These are phyloP conservation scores for Dreissena rostriformis DNA, from an alignment of 1,140 invertebrate species.

Conservation along the genomic window DNA sequence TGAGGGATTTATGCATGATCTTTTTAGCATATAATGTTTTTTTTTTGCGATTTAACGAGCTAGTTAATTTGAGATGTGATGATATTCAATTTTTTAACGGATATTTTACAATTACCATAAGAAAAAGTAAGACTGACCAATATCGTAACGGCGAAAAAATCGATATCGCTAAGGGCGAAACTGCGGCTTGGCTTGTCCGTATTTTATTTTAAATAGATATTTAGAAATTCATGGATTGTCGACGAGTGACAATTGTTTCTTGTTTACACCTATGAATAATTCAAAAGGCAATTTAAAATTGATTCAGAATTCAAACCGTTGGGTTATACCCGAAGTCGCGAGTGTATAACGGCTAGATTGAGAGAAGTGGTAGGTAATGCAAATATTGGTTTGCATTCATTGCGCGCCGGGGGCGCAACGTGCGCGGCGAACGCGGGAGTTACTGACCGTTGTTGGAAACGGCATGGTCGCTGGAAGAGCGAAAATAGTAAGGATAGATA, in stretches of 20 bases:
- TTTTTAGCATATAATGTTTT: slow-evolving; percentile 22
- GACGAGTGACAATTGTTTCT: slow-evolving; percentile 22
- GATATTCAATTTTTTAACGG: slow-evolving; percentile 49
- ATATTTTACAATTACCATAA: slow-evolving; percentile 41
- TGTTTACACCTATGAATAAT: slow-evolving; percentile 56
- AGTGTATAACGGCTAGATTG: slow-evolving; percentile 34
- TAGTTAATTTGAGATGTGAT: slow-evolving; percentile 47
- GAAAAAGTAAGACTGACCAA: slow-evolving; percentile 61
- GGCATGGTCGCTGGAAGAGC: slow-evolving; percentile 56
- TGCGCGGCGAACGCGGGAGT: slow-evolving; percentile 30
- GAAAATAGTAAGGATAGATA: slow-evolving; percentile 49
- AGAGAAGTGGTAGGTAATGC: slow-evolving; percentile 11
- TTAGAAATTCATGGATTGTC: not conserved
- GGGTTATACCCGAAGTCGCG: slow-evolving; percentile 52
- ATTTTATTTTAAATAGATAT: slow-evolving; percentile 56
- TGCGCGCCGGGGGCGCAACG: slow-evolving; percentile 45
- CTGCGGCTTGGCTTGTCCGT: slow-evolving; percentile 58
- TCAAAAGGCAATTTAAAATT: slow-evolving; percentile 31
- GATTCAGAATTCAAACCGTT: slow-evolving; percentile 53
- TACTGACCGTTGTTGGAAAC: slow-evolving; percentile 48
- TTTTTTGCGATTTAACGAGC: slow-evolving; percentile 58
- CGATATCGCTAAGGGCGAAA: slow-evolving; percentile 53
- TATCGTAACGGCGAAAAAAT: slow-evolving; percentile 57
- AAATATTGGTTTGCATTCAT: slow-evolving; percentile 57
- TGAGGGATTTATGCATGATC: slow-evolving; percentile 47